Evolutionary conservation across 2,797 vertebrate species (phyloP).

Genomic region (Mastacembelus armatus): DNA sequence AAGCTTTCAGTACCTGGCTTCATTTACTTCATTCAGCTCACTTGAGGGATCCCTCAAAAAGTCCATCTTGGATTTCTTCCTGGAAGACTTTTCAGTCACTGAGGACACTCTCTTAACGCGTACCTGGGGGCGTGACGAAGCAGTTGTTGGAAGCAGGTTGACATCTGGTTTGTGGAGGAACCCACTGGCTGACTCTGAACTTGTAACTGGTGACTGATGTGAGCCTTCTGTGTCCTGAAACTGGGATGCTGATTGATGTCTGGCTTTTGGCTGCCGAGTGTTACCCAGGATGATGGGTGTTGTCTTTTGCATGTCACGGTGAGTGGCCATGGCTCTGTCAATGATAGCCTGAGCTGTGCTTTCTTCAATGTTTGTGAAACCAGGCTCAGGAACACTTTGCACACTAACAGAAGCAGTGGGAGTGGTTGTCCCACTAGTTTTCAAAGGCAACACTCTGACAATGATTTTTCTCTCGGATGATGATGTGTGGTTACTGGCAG

Average conservation of each 20-base stretch:
- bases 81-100: slow-evolving; percentile 73
- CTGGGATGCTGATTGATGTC: slow-evolving; percentile 14
- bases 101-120: slow-evolving; percentile 85
- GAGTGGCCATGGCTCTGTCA: slow-evolving; percentile 75
- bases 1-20: slow-evolving; percentile 63
- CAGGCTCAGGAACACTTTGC: slow-evolving; percentile 12
- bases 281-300: slow-evolving; percentile 66
- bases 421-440: background rate
- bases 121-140: slow-evolving; percentile 71
- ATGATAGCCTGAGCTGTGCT: slow-evolving; percentile 76
- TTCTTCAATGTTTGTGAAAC: slow-evolving; percentile 31
- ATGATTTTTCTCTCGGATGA: slow-evolving; percentile 52
- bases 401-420: background rate
- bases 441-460: slow-evolving; percentile 61
- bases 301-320: slow-evolving; percentile 41
- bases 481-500: slow-evolving; percentile 16
- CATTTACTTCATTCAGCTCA: slow-evolving; percentile 63
- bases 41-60: slow-evolving; percentile 60
- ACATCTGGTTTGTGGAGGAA: slow-evolving; percentile 6
- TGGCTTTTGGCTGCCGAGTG: slow-evolving; percentile 8
- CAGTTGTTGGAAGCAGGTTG: slow-evolving; percentile 17
- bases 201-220: slow-evolving; percentile 15
- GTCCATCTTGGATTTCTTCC: slow-evolving; percentile 83
- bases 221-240: slow-evolving; percentile 32
- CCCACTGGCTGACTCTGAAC: slow-evolving; percentile 14